Evolutionary conservation across 1,140 invertebrate genomes (phyloP).

Genomic region (Brachionus asplanchnoidis): DNA sequence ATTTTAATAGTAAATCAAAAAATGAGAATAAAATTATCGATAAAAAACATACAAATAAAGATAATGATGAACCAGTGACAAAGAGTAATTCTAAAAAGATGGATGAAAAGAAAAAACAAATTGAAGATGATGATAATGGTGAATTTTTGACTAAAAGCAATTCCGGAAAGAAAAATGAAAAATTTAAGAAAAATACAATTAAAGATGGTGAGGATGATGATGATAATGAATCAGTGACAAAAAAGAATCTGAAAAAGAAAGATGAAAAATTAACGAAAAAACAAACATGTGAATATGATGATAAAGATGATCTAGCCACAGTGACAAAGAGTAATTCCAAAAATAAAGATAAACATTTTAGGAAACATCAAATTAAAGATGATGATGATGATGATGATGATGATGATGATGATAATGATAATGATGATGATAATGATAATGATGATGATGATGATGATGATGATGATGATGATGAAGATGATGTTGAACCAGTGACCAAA

Average conservation of each 20-base stretch:
- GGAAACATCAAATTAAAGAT: neutral
- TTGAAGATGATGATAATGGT: neutral
- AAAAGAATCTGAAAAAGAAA: neutral
- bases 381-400: constrained; percentile 43
- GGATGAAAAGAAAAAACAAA: neutral
- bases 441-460: too few relatives aligned
- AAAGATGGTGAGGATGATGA: neutral
- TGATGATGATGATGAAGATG: neutral
- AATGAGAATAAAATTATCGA: neutral
- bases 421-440: neutral
- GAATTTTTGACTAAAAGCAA: neutral
- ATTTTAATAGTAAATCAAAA: neutral
- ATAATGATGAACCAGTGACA: neutral
- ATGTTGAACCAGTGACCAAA: neutral
- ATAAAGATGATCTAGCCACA: too few relatives aligned
- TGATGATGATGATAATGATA: constrained; percentile 48
- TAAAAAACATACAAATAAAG: neutral
- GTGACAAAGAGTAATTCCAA: too few relatives aligned
- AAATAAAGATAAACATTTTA: too few relatives aligned
- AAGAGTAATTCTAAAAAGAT: neutral
- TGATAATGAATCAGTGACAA: neutral
- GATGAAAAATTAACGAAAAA: neutral
- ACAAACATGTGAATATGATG: too few relatives aligned
- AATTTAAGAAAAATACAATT: neutral
- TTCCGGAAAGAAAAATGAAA: neutral